Evolutionary conservation across 2,888 invertebrate genomes (phyloP).

Genomic region (Trissolcus japonicus): DNA sequence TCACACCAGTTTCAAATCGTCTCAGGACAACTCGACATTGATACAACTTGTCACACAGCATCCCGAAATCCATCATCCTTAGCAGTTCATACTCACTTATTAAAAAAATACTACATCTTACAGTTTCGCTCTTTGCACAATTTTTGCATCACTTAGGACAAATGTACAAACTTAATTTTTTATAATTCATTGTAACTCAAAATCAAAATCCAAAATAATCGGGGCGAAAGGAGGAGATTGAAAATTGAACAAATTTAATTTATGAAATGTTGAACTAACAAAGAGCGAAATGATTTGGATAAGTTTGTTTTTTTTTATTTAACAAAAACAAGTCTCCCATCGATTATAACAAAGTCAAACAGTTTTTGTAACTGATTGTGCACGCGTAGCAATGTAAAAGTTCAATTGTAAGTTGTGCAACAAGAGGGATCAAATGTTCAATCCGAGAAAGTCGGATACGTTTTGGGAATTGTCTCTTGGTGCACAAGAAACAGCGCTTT

Average conservation of each 20-base stretch:
- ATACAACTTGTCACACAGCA: conserved; percentile 76
- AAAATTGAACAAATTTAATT: background rate
- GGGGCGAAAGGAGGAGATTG: no score
- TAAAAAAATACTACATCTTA: conserved; percentile 43
- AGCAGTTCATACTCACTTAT: conserved; percentile 59
- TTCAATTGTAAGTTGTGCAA: background rate
- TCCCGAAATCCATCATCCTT: conserved; percentile 72
- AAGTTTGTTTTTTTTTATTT: background rate
- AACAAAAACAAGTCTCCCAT: background rate
- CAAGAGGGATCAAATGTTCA: background rate
- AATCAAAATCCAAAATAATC: no score
- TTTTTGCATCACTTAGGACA: background rate
- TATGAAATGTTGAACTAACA: conserved; percentile 5
- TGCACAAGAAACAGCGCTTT: conserved; percentile 58
- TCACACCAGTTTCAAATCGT: conserved; percentile 77
- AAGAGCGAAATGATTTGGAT: conserved; percentile 13
- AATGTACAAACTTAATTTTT: no score
- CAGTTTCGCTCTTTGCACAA: conserved; percentile 32
- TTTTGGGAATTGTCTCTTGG: no score
- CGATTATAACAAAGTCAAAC: conserved; percentile 15
- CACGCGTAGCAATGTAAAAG: conserved; percentile 36
- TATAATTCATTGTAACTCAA: no score
- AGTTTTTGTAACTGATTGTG: conserved; percentile 26
- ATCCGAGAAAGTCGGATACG: no score
- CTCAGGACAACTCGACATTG: conserved; percentile 75